phyloP scores from a whole-genome alignment of 2,888 invertebrate genomes.

The Agrochola lychnidis region DNA sequence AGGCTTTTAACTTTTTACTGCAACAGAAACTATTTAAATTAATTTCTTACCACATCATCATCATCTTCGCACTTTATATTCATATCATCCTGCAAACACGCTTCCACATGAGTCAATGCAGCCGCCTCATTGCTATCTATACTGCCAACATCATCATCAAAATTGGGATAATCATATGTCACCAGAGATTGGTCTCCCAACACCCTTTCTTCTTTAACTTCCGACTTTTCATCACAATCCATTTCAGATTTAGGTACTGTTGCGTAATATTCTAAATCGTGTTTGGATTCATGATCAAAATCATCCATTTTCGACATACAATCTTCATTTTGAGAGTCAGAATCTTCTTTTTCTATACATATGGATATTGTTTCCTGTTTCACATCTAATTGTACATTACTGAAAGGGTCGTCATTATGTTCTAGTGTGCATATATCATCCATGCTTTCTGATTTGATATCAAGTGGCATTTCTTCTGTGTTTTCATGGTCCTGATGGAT shows the following conservation, averaged over 20 bases:
- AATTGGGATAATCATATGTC: conserved; percentile 79
- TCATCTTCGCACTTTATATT: conserved; percentile 75
- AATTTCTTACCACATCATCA: conserved; percentile 68
- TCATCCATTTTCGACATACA: conserved; percentile 27
- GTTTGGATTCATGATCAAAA: conserved; percentile 36
- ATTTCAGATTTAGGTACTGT: conserved; percentile 56
- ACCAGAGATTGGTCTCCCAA: conserved; percentile 69
- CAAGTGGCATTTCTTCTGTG: conserved; percentile 61
- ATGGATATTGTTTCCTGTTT: conserved; percentile 69
- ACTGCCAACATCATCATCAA: conserved; percentile 79
- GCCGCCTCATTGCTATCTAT: conserved; percentile 83
- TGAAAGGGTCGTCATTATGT: conserved; percentile 67
- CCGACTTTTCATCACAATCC: conserved; percentile 53
- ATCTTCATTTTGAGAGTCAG: conserved; percentile 42
- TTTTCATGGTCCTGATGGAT: conserved; percentile 29
- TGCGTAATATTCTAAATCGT: conserved; percentile 49
- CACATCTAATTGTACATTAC: conserved; percentile 72
- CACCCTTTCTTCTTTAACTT: conserved; percentile 75
- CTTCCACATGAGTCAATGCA: conserved; percentile 83
- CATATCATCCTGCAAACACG: conserved; percentile 81
- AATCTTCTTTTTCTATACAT: conserved; percentile 53
- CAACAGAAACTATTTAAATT: not conserved
- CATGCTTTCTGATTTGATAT: conserved; percentile 69
- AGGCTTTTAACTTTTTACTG: not conserved
- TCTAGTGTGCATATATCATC: conserved; percentile 60